Evolutionary conservation across 2,888 invertebrate genomes (phyloP).

Genomic region (Eupithecia subfuscata): DNA sequence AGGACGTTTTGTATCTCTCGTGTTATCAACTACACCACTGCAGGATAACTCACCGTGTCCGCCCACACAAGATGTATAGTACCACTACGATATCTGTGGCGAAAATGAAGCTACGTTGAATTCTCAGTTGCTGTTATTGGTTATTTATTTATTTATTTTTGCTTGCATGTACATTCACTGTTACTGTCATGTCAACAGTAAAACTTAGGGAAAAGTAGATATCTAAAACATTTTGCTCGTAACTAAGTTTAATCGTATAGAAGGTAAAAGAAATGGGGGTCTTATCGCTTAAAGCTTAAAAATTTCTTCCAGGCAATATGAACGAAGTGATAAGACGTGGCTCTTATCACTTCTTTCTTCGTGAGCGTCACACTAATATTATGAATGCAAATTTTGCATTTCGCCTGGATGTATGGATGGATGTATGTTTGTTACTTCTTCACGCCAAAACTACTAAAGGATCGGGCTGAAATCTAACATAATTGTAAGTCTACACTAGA

Average conservation of each 20-base stretch:
- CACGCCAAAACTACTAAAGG: not conserved
- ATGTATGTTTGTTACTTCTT: not conserved
- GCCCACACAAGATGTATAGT: conserved; percentile 55
- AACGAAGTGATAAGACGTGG: no score
- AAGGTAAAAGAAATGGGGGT: no score
- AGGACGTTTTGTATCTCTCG: conserved; percentile 17
- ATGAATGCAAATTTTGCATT: not conserved
- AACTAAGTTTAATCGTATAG: no score
- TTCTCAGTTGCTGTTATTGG: not conserved
- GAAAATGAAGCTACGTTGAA: not conserved
- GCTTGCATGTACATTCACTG: no score
- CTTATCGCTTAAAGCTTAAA: no score
- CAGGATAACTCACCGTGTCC: conserved; percentile 65
- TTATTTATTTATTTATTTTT: not conserved
- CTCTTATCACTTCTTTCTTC: not conserved
- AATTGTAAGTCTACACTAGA: no score
- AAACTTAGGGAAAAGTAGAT: not conserved
- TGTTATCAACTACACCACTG: conserved; percentile 55
- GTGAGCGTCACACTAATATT: not conserved
- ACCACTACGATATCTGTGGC: not conserved
- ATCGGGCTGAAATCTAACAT: no score
- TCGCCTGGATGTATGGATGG: not conserved
- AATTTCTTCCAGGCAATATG: no score
- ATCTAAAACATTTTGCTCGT: no score
- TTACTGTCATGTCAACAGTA: not conserved